Evolutionary conservation across 2,797 vertebrate species (phyloP), one percentile per base, ranked within the genome.

Genomic region (Leptoclinus maculatus): DNA sequence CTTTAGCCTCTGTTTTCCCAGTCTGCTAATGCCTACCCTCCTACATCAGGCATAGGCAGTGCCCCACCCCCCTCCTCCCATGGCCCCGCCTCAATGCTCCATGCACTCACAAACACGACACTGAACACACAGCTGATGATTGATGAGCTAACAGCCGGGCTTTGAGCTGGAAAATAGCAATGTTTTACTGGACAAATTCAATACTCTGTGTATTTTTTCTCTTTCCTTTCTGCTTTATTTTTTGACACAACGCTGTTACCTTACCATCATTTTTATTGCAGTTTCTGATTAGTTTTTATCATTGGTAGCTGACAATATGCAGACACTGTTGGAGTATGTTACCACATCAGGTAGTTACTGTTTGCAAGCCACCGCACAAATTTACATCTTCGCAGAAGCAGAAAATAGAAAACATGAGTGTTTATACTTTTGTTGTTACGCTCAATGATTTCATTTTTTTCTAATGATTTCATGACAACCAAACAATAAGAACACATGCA

Each of bases 11-110:
- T 38, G 39, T 67, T 78, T 80, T 75, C 71, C 91, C 94, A 94
- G 91, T 95, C 94, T 32, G 38, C 75, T 65, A 94, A 94, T 93
- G 92, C 94, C 91, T 91, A 92, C 94, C 90, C 92, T 94, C 91
- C 92, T 92, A 91, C 94, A 93, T 93, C 95, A 78, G 80, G 88
- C 94, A 91, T 51, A 94, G 88, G 88, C 76, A 84, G 82, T 78
- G 80, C 82, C 83, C 83, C 8, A 8, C 79, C 56, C 23, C 47
- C 73, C 21, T 25, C 25, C 39, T 67, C 23, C 41, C 47, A 2
- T 45, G 41, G 36, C 77, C 82, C 66, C 32, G 10, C 76, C 80
- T 83, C 81, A 45, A 39, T 8, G 47, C 86, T 68, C 81, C 65
- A 51, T 63, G 72, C 82, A 62, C 79, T 74, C 87, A 77, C 80